Evolutionary conservation across 2,888 invertebrate species (phyloP).

Genomic region (Agrotis puta): DNA sequence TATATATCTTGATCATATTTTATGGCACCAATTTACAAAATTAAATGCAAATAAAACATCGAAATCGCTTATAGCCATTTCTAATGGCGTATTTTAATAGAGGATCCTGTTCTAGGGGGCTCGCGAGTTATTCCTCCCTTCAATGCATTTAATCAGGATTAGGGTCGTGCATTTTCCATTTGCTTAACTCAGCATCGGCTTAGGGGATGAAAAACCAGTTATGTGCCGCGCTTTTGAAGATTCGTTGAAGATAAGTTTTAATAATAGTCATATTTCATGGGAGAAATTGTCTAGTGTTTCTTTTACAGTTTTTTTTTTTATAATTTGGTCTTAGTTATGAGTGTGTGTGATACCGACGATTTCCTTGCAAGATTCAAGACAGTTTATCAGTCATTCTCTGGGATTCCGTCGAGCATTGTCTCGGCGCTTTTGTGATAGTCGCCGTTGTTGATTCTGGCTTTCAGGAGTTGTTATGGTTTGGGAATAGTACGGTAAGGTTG

Average conservation of each 20-base stretch:
- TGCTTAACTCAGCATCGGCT: constrained; percentile 50
- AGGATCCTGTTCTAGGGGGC: constrained; percentile 34
- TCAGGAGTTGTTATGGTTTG: too few species aligned
- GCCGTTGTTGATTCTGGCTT: too few species aligned
- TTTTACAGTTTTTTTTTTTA: not conserved
- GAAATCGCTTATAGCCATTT: constrained; percentile 47
- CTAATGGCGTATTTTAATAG: constrained; percentile 43
- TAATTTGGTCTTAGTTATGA: too few species aligned
- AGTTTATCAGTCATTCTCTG: too few species aligned
- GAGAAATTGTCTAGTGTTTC: not conserved
- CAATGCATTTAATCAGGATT: constrained; percentile 68
- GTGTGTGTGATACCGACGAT: too few species aligned
- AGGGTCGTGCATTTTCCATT: constrained; percentile 59
- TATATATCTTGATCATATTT: not conserved
- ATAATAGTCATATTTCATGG: constrained; percentile 40
- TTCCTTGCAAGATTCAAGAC: too few species aligned
- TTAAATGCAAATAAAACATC: constrained; percentile 51
- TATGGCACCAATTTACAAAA: constrained; percentile 48
- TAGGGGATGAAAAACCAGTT: constrained; percentile 53
- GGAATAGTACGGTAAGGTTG: too few species aligned
- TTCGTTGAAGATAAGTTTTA: constrained; percentile 34
- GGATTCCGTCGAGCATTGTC: too few species aligned
- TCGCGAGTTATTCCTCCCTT: constrained; percentile 61
- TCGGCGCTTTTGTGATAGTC: too few species aligned
- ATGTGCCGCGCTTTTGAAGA: constrained; percentile 44